Conservation (phyloP, 2,888 invertebrate genomes). For the Netelia melanura region DNA sequence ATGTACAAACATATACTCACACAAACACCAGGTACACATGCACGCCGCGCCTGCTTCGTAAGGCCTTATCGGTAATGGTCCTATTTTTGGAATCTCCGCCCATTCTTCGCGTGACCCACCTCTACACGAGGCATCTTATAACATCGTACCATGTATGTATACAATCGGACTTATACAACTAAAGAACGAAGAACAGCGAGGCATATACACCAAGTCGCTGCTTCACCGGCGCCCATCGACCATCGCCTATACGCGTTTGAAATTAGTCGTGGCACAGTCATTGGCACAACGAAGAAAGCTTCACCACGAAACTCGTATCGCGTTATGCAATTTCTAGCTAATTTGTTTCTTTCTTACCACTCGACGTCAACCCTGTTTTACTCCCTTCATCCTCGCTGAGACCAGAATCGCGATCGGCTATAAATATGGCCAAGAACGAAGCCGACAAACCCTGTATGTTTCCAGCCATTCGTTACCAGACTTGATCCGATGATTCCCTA, state of each 20-base stretch:
- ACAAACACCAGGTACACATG: conserved; percentile 57
- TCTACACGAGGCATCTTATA: conserved; percentile 55
- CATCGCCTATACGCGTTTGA: neutral
- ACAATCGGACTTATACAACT: conserved; percentile 28
- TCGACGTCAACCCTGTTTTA: no score
- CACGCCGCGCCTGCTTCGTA: conserved; percentile 75
- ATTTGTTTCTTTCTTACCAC: no score
- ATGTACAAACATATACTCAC: conserved; percentile 40
- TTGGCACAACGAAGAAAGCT: conserved; percentile 9
- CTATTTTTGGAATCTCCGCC: conserved; percentile 84
- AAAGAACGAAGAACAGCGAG: conserved; percentile 10
- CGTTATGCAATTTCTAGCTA: no score
- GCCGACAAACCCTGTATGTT: neutral
- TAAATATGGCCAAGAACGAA: neutral
- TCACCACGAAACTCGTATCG: neutral
- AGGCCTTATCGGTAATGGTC: conserved; percentile 83
- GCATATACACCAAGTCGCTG: conserved; percentile 13
- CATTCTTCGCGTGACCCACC: conserved; percentile 84
- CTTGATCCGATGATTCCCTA: neutral
- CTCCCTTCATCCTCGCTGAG: no score
- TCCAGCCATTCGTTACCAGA: neutral
- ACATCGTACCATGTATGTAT: conserved; percentile 21
- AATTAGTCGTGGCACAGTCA: neutral
- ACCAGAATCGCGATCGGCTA: no score
- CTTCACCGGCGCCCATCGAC: conserved; percentile 35